Evolutionary conservation across 2,888 invertebrate genomes (phyloP).

Genomic region (Oligia latruncula): DNA sequence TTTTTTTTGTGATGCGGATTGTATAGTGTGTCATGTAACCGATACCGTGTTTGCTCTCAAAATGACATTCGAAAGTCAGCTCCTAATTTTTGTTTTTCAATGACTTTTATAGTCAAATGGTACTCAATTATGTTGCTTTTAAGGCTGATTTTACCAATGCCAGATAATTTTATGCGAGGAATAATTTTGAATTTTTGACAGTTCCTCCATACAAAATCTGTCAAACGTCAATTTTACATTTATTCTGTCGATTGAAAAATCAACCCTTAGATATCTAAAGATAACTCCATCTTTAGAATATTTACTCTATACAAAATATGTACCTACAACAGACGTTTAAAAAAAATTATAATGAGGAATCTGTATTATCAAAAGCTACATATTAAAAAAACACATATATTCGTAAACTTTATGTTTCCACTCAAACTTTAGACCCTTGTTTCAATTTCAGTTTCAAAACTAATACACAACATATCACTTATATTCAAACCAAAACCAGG

Average conservation of each 20-base stretch:
- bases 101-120: not conserved
- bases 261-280: not conserved
- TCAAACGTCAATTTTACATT: too few relatives aligned
- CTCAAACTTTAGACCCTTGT: not conserved
- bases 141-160: too few relatives aligned
- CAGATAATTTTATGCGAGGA: too few relatives aligned
- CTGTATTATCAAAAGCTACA: not conserved
- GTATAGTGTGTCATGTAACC: slow-evolving; percentile 2
- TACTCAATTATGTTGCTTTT: not conserved
- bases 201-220: too few relatives aligned
- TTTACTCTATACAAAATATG: not conserved
- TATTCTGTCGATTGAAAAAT: too few relatives aligned
- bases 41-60: not conserved
- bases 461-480: not conserved
- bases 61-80: not conserved
- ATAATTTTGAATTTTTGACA: too few relatives aligned
- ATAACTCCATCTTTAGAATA: not conserved
- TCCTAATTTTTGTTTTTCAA: not conserved
- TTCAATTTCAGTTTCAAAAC: not conserved
- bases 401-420: not conserved
- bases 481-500: slow-evolving; percentile 4
- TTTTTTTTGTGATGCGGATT: slow-evolving; percentile 1
- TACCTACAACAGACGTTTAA: not conserved
- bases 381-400: not conserved
- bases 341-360: not conserved